Percentiles rank a stretch among this genome's conserved stretches.
Evolutionary conservation across 1,140 invertebrate species (phyloP).

Genomic region (Hyphantria cunea): DNA sequence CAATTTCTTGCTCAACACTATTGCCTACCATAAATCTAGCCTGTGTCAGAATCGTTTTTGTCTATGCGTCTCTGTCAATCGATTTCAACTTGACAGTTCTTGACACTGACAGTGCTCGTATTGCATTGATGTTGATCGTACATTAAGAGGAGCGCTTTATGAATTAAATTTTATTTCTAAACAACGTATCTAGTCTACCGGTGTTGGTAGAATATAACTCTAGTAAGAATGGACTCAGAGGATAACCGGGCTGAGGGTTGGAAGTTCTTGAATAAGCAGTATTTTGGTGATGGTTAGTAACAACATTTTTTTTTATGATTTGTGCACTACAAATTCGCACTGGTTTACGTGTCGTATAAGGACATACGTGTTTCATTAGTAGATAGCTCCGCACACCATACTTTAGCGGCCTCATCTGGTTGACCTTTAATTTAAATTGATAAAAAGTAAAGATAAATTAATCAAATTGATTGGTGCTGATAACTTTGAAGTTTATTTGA

Average conservation of each 20-base stretch:
- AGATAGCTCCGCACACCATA: conserved; percentile 2
- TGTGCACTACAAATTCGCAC: conserved; percentile 25
- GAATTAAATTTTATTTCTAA: conserved; percentile 13
- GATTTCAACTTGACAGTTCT: conserved; percentile 33
- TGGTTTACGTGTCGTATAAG: conserved; percentile 34
- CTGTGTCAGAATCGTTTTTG: neutral
- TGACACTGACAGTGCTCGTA: conserved; percentile 43
- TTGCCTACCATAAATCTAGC: too few species aligned
- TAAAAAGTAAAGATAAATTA: neutral
- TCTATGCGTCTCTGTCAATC: conserved; percentile 26
- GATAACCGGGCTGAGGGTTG: conserved; percentile 78
- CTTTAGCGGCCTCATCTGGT: neutral
- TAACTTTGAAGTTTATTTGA: neutral
- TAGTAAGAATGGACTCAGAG: conserved; percentile 55
- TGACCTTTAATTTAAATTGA: neutral
- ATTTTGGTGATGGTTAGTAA: conserved; percentile 77
- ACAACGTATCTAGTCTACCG: conserved; percentile 16
- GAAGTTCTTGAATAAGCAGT: conserved; percentile 81
- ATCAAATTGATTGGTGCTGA: neutral
- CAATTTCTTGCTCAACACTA: too few species aligned
- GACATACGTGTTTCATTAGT: conserved; percentile 23
- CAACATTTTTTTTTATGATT: conserved; percentile 31
- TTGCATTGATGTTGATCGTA: conserved; percentile 6
- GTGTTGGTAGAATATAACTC: neutral
- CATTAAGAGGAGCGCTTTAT: conserved; percentile 4